Conservation (phyloP, 2,888 invertebrate genomes). For the Cephus pulcher region DNA sequence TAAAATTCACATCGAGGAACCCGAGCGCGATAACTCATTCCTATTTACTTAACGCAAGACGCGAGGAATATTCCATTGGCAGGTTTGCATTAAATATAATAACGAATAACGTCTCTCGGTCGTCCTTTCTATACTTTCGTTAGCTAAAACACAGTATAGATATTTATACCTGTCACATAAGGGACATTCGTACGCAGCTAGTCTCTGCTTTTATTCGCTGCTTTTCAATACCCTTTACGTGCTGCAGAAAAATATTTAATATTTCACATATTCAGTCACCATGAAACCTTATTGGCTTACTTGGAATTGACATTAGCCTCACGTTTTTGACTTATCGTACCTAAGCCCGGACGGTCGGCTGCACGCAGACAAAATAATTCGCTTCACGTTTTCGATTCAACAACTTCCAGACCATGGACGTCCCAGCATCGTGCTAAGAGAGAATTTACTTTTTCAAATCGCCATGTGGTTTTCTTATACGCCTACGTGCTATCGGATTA, state of each 20-base stretch:
- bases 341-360: not conserved
- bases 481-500: too few relatives aligned
- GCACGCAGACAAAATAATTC: not conserved
- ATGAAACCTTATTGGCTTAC: not conserved
- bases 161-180: not conserved
- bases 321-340: not conserved
- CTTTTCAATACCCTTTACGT: not conserved
- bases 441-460: too few relatives aligned
- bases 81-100: not conserved
- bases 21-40: not conserved
- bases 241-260: not conserved
- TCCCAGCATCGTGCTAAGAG: too few relatives aligned
- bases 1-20: not conserved
- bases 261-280: not conserved
- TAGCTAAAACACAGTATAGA: not conserved
- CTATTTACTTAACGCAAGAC: not conserved
- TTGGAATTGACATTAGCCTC: not conserved
- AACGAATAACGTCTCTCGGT: not conserved
- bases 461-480: too few relatives aligned
- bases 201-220: not conserved
- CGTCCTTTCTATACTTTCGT: not conserved
- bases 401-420: not conserved
- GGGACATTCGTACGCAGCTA: not conserved
- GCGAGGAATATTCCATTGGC: not conserved
- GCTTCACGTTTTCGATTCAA: not conserved